A percentile compares a stretch with the other conserved stretches of the same genome.
phyloP scores from a whole-genome alignment of 2,113 vertebrate species.

The Chaetodon trifascialis region DNA sequence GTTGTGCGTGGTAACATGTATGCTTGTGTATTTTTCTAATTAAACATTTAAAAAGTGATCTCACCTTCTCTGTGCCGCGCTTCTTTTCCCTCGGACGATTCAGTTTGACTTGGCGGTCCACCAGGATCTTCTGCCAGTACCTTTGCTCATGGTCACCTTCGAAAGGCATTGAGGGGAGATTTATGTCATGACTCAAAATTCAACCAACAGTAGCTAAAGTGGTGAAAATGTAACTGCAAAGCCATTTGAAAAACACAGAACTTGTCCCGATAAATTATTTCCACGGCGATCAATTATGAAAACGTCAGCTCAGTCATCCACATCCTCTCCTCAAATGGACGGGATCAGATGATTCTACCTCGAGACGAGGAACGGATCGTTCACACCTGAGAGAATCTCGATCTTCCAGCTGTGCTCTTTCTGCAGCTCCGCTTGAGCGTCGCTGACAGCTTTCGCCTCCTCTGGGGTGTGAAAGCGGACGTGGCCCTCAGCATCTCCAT shows the following conservation, averaged over 20 bases:
- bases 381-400: slow-evolving; percentile 91
- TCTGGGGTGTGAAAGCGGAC: slow-evolving; percentile 89
- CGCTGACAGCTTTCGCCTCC: slow-evolving; percentile 86
- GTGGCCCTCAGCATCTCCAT: slow-evolving; percentile 93
- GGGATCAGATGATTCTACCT: background rate
- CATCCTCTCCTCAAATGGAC: background rate
- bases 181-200: background rate
- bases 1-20: background rate
- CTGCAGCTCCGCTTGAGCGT: slow-evolving; percentile 82
- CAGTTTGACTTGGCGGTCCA: slow-evolving; percentile 96
- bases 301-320: background rate
- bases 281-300: slow-evolving; percentile 23
- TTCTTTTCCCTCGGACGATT: slow-evolving; percentile 97
- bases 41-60: background rate
- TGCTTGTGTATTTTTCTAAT: background rate
- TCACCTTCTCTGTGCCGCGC: slow-evolving; percentile 95
- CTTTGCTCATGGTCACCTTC: slow-evolving; percentile 94
- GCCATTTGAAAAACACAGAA: background rate
- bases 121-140: slow-evolving; percentile 99
- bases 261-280: slow-evolving; percentile 16
- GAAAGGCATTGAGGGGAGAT: background rate
- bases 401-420: slow-evolving; percentile 91
- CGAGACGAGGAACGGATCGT: background rate
- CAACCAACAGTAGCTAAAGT: background rate
- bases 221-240: background rate